Base-by-base conservation (phyloP, 1,140 invertebrate species). In the Grapholita molesta region DNA sequence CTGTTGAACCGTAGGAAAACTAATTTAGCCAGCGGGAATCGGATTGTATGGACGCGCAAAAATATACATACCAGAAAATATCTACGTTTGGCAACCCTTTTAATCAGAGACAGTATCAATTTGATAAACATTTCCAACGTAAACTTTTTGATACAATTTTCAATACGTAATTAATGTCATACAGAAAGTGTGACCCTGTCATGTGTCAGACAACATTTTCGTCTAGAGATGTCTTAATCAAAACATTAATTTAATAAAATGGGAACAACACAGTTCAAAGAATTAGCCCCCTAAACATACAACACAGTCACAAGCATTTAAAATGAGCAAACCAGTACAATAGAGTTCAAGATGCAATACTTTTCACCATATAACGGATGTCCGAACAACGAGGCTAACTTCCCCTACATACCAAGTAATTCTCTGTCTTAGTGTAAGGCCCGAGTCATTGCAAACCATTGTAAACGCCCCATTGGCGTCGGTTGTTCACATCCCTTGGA, bases 281-380 rank as follows among this genome's bases (percentile, higher is more conserved):
- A 61, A 61, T 61, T 25, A 32, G 25, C 11, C 28, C 23, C 21
- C 24, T 11, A 11, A 32, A 61, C 55, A 61, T 30, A 28, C 12
- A n/a, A n/a, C n/a, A n/a, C n/a, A n/a, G n/a, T n/a, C 55, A 24
- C 28, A n/a, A 4, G 9, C 33, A 35, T 11, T n/a, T 66, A 42
- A n/a, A 33, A 66, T 66, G 25, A 66, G 12, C 32, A 66, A 42
- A 66, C 15, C 32, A 15, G 32, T 66, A 33, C 23, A 42, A 18
- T 32, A 64, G 32, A 38, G 21, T 6, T 66, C 21, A 66, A 66
- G 32, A 86, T 85, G 83, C 83, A 84, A 68, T 80, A 64, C 61
- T 80, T 76, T 69, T 79, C 72, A 66, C 71, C 81, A 24, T 71
- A 66, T 64, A 70, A 38, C 57, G 65, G 64, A n/a, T 76, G 67